A percentile compares a stretch with the other conserved stretches of the same genome.
Evolutionary conservation across 2,888 invertebrate genomes (phyloP).

Genomic region (Eumacrocentrus americanus): DNA sequence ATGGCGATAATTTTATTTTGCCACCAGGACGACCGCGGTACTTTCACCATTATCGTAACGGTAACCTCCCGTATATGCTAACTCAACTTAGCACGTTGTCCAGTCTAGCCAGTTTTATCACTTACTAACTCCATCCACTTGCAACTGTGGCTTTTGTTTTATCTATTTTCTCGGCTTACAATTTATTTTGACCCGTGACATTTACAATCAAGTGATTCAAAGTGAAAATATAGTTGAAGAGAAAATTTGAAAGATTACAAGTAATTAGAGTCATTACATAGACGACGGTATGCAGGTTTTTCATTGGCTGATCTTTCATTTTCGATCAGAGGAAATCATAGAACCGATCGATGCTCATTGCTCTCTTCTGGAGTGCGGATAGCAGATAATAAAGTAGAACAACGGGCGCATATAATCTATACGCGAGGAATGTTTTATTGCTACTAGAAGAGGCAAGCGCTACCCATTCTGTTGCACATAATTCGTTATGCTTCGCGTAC

Average conservation of each 20-base stretch:
- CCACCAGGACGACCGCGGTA: slow-evolving; percentile 36
- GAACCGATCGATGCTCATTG: not conserved
- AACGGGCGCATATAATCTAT: slow-evolving; percentile 22
- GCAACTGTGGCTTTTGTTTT: not conserved
- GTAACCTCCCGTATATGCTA: slow-evolving; percentile 35
- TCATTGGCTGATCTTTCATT: not conserved
- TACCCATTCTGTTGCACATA: slow-evolving; percentile 12
- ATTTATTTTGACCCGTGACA: not conserved
- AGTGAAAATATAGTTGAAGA: too few relatives aligned
- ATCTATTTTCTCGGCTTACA: not conserved
- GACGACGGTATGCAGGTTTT: not conserved
- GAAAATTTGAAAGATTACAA: too few relatives aligned
- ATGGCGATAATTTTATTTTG: slow-evolving; percentile 3
- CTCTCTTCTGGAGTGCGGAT: not conserved
- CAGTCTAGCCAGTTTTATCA: slow-evolving; percentile 1
- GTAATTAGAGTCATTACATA: too few relatives aligned
- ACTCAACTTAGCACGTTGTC: not conserved
- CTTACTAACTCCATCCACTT: not conserved
- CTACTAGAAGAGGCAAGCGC: not conserved
- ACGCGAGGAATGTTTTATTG: not conserved
- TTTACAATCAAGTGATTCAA: not conserved
- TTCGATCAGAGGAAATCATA: not conserved
- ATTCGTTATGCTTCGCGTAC: slow-evolving; percentile 28
- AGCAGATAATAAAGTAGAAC: slow-evolving; percentile 31
- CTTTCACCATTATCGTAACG: slow-evolving; percentile 57